Evolutionary conservation across 2,888 invertebrate species (phyloP).

Genomic region (Pseudococcus longispinus): DNA sequence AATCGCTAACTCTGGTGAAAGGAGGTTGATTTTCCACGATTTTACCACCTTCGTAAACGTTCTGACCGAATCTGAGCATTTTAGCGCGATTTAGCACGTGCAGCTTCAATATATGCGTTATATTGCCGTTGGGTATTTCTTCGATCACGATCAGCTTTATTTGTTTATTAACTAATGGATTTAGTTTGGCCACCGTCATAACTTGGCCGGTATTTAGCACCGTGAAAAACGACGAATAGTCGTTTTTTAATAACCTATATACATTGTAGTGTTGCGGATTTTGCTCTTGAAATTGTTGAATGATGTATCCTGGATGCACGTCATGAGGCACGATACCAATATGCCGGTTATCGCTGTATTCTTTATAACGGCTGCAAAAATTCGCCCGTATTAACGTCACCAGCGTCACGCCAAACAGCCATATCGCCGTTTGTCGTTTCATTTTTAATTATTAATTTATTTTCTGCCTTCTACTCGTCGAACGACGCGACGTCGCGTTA

Average conservation of each 20-base stretch:
- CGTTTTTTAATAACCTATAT: slow-evolving; percentile 77
- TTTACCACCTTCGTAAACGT: slow-evolving; percentile 70
- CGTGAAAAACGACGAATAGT: slow-evolving; percentile 84
- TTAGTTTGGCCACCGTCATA: slow-evolving; percentile 88
- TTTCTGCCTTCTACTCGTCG: background rate
- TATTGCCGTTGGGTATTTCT: slow-evolving; percentile 79
- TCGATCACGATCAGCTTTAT: slow-evolving; percentile 83
- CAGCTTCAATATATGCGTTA: slow-evolving; percentile 80
- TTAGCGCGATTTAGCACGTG: slow-evolving; percentile 83
- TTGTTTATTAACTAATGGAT: slow-evolving; percentile 80
- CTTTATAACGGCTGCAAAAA: slow-evolving; percentile 49
- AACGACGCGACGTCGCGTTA: background rate
- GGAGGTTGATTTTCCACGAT: slow-evolving; percentile 79
- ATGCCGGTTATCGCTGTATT: slow-evolving; percentile 56
- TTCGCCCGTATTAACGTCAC: slow-evolving; percentile 35
- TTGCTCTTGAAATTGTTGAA: slow-evolving; percentile 72
- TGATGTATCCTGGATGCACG: slow-evolving; percentile 86
- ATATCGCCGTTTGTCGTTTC: slow-evolving; percentile 8
- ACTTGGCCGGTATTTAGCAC: slow-evolving; percentile 86
- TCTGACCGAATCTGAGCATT: slow-evolving; percentile 78
- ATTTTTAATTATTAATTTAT: slow-evolving; percentile 3
- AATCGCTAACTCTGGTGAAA: slow-evolving; percentile 74
- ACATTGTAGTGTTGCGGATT: slow-evolving; percentile 61
- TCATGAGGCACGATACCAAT: slow-evolving; percentile 82
- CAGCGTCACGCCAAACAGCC: slow-evolving; percentile 16